Evolutionary conservation across 2,797 vertebrate species (phyloP), one percentile per base, ranked within the genome.

Genomic region (Alca torda): DNA sequence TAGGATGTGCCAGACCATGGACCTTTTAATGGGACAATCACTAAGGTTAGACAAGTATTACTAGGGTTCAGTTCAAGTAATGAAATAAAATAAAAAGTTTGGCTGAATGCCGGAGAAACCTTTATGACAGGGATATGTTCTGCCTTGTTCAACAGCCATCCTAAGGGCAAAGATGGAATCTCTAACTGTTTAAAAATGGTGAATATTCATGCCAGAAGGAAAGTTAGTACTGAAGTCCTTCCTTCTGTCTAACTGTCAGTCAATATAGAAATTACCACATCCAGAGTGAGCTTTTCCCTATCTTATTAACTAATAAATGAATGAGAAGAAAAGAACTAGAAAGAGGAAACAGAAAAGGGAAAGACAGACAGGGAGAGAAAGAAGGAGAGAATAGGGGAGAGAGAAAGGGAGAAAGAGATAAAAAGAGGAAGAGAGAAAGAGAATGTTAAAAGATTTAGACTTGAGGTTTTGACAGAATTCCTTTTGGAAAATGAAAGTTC

Each of bases 331-430:
- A 48, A n/a, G 11, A 54, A 51, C n/a, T 31, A 33, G 8, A 45
- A 23, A 37, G 11, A 37, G 4, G 33, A 39, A 59, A 6, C 6
- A n/a, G 16, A 43, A 45, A 6, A 31, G 3, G 8, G 4, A 39
- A 30, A 11, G 14, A 39, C 18, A 7, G 6, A 26, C 25, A 33
- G 3, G 5, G 10, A 14, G 7, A 43, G 3, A 9, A 9, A 4
- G 3, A 28, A 24, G 15, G 37, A 41, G 26, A 28, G 9, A 4
- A 8, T 45, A 45, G 17, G 43, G 18, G 10, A 6, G 8, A 35
- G 15, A 9, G 6, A 11, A 8, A 25, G 6, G 7, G 9, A 6
- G 9, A 17, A 2, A 4, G 13, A 57, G 3, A 6, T 9, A 13
- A 7, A 12, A 7, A 16, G 6, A 9, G 4, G 15, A 9, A 15